phyloP scores from a whole-genome alignment of 2,113 vertebrate species.

The Bufo gargarizans region DNA sequence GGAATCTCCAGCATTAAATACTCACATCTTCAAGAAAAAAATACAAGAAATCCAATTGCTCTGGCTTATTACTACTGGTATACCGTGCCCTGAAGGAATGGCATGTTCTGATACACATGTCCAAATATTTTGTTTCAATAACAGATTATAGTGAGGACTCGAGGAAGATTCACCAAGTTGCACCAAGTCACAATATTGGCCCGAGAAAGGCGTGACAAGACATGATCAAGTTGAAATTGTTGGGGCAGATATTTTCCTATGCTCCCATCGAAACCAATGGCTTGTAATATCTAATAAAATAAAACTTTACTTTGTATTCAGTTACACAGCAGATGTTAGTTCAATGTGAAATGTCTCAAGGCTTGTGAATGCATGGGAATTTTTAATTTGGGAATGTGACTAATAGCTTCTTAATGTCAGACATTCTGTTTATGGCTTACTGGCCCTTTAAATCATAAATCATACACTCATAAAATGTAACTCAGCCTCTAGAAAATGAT shows the following conservation, averaged over 20 bases:
- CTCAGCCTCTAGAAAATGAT: neutral
- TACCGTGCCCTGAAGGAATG: no score
- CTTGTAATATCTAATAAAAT: neutral
- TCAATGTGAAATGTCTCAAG: neutral
- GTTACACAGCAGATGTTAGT: neutral
- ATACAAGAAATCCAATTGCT: no score
- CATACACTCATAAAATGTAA: neutral
- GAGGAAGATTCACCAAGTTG: no score
- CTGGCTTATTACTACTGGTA: no score
- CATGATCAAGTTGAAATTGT: neutral
- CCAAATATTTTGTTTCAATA: no score
- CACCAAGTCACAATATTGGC: neutral
- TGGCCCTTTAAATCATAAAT: constrained; percentile 15
- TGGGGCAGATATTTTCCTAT: neutral
- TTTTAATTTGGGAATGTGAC: neutral
- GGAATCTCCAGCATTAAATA: no score
- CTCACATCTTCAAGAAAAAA: no score
- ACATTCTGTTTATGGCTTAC: neutral
- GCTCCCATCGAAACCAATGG: neutral
- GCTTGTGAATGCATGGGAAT: neutral
- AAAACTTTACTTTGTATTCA: neutral
- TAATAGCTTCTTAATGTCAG: constrained; percentile 7
- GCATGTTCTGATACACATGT: no score
- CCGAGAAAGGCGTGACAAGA: neutral
- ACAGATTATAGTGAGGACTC: no score